These are phyloP conservation scores for Tenthredo livida DNA, from an alignment of 2,888 invertebrate species.

Conservation along the genomic window DNA sequence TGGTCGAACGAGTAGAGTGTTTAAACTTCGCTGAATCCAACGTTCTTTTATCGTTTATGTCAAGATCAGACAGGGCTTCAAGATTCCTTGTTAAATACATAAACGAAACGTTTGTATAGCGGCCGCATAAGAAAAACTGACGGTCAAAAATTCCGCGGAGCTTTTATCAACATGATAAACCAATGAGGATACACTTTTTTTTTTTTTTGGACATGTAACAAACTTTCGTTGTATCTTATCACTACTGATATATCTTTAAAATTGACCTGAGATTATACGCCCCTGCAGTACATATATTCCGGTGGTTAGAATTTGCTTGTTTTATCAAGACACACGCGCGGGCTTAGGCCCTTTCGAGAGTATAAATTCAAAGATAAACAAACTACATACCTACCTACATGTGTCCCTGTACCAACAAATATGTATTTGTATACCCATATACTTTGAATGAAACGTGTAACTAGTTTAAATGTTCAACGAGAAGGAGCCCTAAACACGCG, in stretches of 20 bases:
- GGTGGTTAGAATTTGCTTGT: background rate
- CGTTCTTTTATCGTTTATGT: background rate
- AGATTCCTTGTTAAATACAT: background rate
- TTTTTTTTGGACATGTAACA: no score
- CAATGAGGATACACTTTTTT: no score
- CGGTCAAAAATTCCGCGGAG: background rate
- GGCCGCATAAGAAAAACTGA: background rate
- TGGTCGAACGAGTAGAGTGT: constrained; percentile 18
- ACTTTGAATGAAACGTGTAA: background rate
- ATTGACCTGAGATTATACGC: background rate
- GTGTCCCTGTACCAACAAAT: background rate
- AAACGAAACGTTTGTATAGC: background rate
- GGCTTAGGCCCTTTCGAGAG: background rate
- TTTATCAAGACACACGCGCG: background rate
- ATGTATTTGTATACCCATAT: background rate
- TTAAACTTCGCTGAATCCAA: constrained; percentile 19
- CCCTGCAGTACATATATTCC: background rate
- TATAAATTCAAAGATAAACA: constrained; percentile 22
- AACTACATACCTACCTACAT: background rate
- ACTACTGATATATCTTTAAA: background rate
- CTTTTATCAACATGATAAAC: background rate
- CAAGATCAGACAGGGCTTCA: background rate
- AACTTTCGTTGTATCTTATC: background rate
- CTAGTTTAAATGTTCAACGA: background rate
- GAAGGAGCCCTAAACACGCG: background rate